Evolutionary conservation across 2,888 invertebrate genomes (phyloP).

Genomic region (Spisula subtruncata): DNA sequence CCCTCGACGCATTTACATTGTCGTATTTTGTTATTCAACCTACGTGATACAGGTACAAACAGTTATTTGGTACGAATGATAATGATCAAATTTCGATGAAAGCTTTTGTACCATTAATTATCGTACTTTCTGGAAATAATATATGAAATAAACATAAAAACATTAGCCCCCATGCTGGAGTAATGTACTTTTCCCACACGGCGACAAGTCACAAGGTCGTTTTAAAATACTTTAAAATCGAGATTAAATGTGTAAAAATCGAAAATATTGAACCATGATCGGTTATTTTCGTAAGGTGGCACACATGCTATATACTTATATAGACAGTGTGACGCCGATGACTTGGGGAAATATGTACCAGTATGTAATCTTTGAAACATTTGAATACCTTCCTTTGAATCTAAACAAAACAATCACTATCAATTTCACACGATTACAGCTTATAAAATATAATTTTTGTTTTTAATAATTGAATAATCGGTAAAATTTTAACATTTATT

Average conservation of each 20-base stretch:
- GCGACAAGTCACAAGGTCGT: conserved; percentile 7
- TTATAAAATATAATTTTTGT: neutral
- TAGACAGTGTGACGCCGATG: neutral
- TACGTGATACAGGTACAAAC: neutral
- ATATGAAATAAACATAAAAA: neutral
- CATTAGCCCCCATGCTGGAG: neutral
- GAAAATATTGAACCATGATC: conserved; percentile 18
- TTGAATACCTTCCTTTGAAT: conserved; percentile 7
- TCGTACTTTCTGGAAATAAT: neutral
- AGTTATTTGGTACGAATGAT: neutral
- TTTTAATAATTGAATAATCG: conserved; percentile 16
- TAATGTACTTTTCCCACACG: conserved; percentile 25
- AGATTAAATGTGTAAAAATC: neutral
- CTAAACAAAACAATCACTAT: neutral
- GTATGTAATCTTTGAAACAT: neutral
- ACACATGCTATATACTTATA: neutral
- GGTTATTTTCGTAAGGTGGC: neutral
- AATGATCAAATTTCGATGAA: neutral
- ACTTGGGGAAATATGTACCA: neutral
- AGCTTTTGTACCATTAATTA: neutral
- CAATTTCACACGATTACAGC: conserved; percentile 1
- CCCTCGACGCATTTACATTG: no score
- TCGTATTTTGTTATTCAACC: no score
- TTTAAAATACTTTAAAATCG: neutral
- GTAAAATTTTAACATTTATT: conserved; percentile 6